Evolutionary conservation across 1,140 invertebrate genomes (phyloP).

Genomic region (Drosophila nebulosa): DNA sequence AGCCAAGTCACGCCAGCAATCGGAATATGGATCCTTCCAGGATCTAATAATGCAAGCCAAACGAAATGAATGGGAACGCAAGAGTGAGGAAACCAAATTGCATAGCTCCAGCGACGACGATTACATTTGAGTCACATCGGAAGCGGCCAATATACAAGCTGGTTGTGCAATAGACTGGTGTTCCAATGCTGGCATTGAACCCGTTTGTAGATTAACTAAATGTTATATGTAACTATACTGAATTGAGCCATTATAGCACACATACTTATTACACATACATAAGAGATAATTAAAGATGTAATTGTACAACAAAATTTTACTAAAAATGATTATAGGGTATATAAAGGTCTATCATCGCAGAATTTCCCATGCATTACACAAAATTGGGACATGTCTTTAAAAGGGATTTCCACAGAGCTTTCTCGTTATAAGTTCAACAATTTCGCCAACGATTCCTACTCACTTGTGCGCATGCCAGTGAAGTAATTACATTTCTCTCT

Average conservation of each 20-base stretch:
- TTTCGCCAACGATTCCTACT: neutral
- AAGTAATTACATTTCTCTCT: neutral
- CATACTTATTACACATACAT: neutral
- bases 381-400: neutral
- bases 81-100: conserved; percentile 67
- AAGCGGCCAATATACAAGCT: neutral
- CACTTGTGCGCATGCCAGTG: neutral
- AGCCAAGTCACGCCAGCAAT: conserved; percentile 46
- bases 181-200: conserved; percentile 72
- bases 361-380: too few species aligned
- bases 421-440: neutral
- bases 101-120: conserved; percentile 52
- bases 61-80: conserved; percentile 52
- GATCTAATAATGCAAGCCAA: conserved; percentile 68
- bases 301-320: neutral
- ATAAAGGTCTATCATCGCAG: neutral
- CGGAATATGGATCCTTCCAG: conserved; percentile 68
- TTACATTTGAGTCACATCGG: conserved; percentile 33
- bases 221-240: neutral
- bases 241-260: neutral
- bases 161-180: conserved; percentile 44
- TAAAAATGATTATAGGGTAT: neutral
- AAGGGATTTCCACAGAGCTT: neutral
- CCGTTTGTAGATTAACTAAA: conserved; percentile 9
- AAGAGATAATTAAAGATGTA: neutral